Base-by-base conservation (phyloP, 1,140 invertebrate genomes). In the Limonius californicus region DNA sequence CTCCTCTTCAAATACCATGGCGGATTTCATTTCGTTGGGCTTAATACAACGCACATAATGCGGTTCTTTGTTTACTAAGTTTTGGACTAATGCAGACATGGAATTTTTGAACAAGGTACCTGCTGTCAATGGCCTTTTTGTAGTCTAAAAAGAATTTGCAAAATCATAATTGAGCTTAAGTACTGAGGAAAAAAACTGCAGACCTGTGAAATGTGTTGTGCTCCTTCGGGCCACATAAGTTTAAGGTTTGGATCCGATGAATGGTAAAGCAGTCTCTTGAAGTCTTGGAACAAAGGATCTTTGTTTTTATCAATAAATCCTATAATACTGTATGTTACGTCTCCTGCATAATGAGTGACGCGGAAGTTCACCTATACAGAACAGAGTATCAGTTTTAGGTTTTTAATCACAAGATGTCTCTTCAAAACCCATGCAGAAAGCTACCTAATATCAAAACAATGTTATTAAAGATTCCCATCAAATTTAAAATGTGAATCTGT, bases 31-130 rank as follows among this genome's bases (percentile, higher is more conserved):
- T 69, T 97, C 92, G 76, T 98, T 98, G 9, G 95, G 95, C 76
- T 98, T 98, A 65, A 97, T 88, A 74, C 94, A 97, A 45, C 95
- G 85, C n/a, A 98, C 92, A 80, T 98, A 98, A 79, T 94, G 96
- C 0, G 96, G 95, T 71, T 96, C 94, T 81, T 97, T 97, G 72
- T 86, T 90, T 8, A 88, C 86, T 66, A 99, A 78, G 53, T 92
- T 96, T 53, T 90, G 85, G 1, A 97, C 92, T 19, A 99, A 80
- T 21, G 89, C 86, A 56, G 91, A 82, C 90, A 99, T 98, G 1
- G 95, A 98, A 70, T 89, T 93, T 75, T 95, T 93, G 83, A 99
- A 99, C 30, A 96, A 80, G 0, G 92, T 93, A 21, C 93, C 95
- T 23, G 95, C 95, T 0, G 95, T 98, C 20, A 90, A 81, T 0